Base-by-base conservation (phyloP, 64 coral and sea anemone species). In the Porites lutea region DNA sequence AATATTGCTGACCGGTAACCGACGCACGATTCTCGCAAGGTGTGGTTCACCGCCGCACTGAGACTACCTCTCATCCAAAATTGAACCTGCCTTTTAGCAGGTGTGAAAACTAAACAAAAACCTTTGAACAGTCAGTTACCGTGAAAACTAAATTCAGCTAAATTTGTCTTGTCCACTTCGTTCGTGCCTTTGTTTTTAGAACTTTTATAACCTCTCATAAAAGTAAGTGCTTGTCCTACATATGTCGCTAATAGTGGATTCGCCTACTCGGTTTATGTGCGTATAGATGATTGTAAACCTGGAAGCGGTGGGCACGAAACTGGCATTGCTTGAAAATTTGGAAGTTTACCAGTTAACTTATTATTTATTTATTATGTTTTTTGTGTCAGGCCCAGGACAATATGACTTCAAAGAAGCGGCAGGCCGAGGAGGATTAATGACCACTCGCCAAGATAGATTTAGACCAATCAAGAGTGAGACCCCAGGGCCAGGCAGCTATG, bases 341-440 rank as follows among this genome's bases (percentile, higher is more conserved):
- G 13, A 16, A 64, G 13, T 64, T 4, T 13, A 16, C 7, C 16
- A 64, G 13, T 64, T 73, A 27, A 23, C 27, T 23, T 7, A 44
- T 48, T 73, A 10, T 89, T 62, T 12, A 21, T 66, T 6, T 87
- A n/a, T n/a, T n/a, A n/a, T n/a, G n/a, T n/a, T n/a, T n/a, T n/a
- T n/a, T n/a, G n/a, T n/a, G n/a, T n/a, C n/a, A 95, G 93, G 93
- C 13, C 93, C 93, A 61, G 93, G 93, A 10, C 80, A 95, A 20
- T 95, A 95, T 50, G 89, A 95, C 11, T 3, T 82, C 15, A 47
- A 77, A 48, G 16, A 19, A 11, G 44, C 9, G 16, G 52, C 43
- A 16, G 70, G 59, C 5, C 72, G 60, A 11, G 93, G 93, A 16
- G 93, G 93, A 19, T 51, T 95, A 11, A 95, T 95, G 82, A 90